Conservation (phyloP, 2,113 vertebrate genomes). For the Lycocorax pyrrhopterus region DNA sequence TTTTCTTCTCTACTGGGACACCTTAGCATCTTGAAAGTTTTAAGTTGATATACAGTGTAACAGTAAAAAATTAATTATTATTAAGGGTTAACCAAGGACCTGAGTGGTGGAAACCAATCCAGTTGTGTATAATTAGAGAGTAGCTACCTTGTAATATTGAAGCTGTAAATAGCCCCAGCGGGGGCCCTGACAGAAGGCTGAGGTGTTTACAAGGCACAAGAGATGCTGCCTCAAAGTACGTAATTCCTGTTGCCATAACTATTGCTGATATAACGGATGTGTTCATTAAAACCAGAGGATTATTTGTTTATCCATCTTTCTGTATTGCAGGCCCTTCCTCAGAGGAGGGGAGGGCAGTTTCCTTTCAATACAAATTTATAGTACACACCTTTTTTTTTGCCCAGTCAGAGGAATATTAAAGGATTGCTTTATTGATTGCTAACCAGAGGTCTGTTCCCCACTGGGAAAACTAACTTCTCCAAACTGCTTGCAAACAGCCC, state of each 20-base stretch:
- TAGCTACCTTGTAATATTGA: conserved; percentile 69
- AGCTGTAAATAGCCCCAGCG: conserved; percentile 71
- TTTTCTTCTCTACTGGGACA: conserved; percentile 65
- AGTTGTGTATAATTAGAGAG: conserved; percentile 75
- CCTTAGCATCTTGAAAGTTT: conserved; percentile 67
- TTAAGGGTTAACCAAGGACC: conserved; percentile 70
- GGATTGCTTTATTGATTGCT: conserved; percentile 55
- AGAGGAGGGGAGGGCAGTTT: not conserved
- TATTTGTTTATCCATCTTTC: conserved; percentile 69
- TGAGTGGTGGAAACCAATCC: conserved; percentile 39
- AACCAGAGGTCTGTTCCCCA: not conserved
- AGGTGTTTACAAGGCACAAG: conserved; percentile 77
- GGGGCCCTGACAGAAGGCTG: conserved; percentile 70
- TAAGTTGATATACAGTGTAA: conserved; percentile 68
- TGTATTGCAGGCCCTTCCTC: not conserved
- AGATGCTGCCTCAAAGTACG: conserved; percentile 65
- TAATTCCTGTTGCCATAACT: conserved; percentile 64
- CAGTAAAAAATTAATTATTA: conserved; percentile 71
- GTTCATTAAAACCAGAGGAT: conserved; percentile 72
- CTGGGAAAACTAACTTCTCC: not conserved
- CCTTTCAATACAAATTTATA: conserved; percentile 34
- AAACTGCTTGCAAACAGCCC: not conserved
- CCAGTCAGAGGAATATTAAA: conserved; percentile 50
- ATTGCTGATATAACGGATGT: conserved; percentile 71
- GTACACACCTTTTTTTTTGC: not conserved